A percentile compares a stretch with the other conserved stretches of the same genome.
Conservation (phyloP, 2,888 invertebrate genomes). For the Auanema sp. region DNA sequence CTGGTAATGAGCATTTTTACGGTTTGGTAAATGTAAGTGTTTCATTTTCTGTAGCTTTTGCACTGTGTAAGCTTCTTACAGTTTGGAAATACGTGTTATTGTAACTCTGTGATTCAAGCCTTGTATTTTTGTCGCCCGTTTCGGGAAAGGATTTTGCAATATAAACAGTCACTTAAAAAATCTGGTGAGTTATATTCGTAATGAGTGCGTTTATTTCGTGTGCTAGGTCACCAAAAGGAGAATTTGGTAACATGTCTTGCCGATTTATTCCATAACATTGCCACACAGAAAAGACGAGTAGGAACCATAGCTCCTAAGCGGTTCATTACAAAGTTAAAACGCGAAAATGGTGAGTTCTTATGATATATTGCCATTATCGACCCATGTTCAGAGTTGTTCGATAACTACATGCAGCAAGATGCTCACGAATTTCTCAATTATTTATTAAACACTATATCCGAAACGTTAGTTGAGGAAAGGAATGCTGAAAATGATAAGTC, state of each 20-base stretch:
- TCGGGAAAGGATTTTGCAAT: slow-evolving; percentile 88
- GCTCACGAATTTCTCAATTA: slow-evolving; percentile 99
- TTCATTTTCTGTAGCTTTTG: not conserved
- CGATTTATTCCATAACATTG: slow-evolving; percentile 97
- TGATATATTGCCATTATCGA: not conserved
- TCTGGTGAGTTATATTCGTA: slow-evolving; percentile 9
- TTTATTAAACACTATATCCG: slow-evolving; percentile 95
- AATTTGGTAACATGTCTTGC: slow-evolving; percentile 95
- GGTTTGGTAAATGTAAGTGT: slow-evolving; percentile 92
- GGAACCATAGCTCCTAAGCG: slow-evolving; percentile 99
- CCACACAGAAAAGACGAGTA: slow-evolving; percentile 98
- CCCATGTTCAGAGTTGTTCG: slow-evolving; percentile 83
- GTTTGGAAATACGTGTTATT: slow-evolving; percentile 99
- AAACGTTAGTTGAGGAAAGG: slow-evolving; percentile 75
- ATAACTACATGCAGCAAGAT: slow-evolving; percentile 96
- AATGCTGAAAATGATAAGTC: slow-evolving; percentile 26
- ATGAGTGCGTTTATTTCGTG: not conserved
- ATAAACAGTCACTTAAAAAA: slow-evolving; percentile 23
- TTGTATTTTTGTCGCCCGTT: slow-evolving; percentile 99
- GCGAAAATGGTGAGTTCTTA: slow-evolving; percentile 82
- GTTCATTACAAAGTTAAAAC: slow-evolving; percentile 93
- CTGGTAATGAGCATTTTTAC: slow-evolving; percentile 98
- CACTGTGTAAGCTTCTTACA: slow-evolving; percentile 51
- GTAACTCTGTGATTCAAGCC: slow-evolving; percentile 98
- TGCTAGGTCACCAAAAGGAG: slow-evolving; percentile 74